A percentile compares a stretch with the other conserved stretches of the same genome.
These are phyloP conservation scores for Operophtera brumata DNA, from an alignment of 2,888 invertebrate species.

Conservation along the genomic window DNA sequence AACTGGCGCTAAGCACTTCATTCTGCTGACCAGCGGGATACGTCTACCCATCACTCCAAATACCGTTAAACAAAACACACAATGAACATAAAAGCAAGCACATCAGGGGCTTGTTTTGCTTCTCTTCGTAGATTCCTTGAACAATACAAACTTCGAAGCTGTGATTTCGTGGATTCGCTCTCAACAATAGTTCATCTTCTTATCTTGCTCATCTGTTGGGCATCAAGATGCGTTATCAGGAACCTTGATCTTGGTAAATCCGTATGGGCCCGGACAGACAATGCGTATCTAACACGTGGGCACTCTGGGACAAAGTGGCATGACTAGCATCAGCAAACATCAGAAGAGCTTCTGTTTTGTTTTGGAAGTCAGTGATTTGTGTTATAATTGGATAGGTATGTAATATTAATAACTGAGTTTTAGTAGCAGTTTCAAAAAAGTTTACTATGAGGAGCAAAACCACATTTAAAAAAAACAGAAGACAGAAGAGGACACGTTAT, in stretches of 20 bases:
- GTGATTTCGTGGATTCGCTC: slow-evolving; percentile 32
- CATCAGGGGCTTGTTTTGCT: slow-evolving; percentile 32
- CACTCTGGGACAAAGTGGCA: slow-evolving; percentile 62
- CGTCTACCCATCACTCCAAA: slow-evolving; percentile 36
- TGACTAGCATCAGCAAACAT: slow-evolving; percentile 41
- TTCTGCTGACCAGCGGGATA: slow-evolving; percentile 31
- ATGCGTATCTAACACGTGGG: slow-evolving; percentile 61
- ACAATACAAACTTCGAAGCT: background rate
- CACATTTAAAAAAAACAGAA: too few species aligned
- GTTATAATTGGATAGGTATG: too few species aligned
- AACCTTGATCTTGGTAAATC: slow-evolving; percentile 41
- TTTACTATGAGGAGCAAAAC: too few species aligned
- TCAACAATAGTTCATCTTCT: slow-evolving; percentile 55
- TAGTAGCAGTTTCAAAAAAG: too few species aligned
- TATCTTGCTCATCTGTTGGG: slow-evolving; percentile 57
- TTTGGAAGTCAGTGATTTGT: slow-evolving; percentile 5
- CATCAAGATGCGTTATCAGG: slow-evolving; percentile 64
- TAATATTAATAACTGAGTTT: too few species aligned
- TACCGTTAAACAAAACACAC: slow-evolving; percentile 54
- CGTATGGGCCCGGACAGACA: slow-evolving; percentile 54
- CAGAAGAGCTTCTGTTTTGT: slow-evolving; percentile 29
- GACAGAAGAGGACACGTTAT: too few species aligned
- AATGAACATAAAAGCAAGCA: slow-evolving; percentile 31
- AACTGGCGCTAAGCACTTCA: slow-evolving; percentile 18
- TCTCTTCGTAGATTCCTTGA: slow-evolving; percentile 6